Percentiles rank a stretch among this genome's conserved stretches.
Conservation (phyloP, 2,888 invertebrate genomes). For the Drosophila setosimentum region DNA sequence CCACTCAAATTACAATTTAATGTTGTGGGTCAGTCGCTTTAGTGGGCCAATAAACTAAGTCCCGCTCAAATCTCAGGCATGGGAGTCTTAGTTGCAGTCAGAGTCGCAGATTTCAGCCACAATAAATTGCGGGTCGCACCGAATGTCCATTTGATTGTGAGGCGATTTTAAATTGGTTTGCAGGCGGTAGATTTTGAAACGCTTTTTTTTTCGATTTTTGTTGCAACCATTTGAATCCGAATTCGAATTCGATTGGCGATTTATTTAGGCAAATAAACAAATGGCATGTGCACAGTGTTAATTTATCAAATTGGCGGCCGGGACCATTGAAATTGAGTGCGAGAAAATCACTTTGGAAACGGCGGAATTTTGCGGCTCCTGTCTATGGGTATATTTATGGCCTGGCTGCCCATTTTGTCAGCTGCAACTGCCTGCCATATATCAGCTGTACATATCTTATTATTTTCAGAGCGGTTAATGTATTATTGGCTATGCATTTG, state of each 20-base stretch:
- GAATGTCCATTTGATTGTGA: constrained; percentile 74
- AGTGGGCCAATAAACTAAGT: constrained; percentile 78
- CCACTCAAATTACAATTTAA: constrained; percentile 81
- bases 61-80: constrained; percentile 47
- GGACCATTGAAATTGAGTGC: constrained; percentile 73
- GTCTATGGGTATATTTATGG: constrained; percentile 70
- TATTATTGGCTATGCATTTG: constrained; percentile 64
- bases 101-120: constrained; percentile 51
- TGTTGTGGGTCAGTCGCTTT: constrained; percentile 78
- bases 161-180: constrained; percentile 70
- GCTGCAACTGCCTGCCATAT: constrained; percentile 72
- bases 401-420: constrained; percentile 69
- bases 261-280: constrained; percentile 79
- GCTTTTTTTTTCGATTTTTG: constrained; percentile 31
- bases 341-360: constrained; percentile 75
- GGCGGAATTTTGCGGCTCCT: constrained; percentile 39
- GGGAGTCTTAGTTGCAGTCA: constrained; percentile 49
- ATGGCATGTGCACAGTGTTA: constrained; percentile 79
- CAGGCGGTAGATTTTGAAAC: constrained; percentile 66
- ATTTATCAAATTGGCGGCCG: constrained; percentile 71
- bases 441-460: constrained; percentile 73
- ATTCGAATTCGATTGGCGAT: constrained; percentile 65
- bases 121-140: constrained; percentile 70
- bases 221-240: constrained; percentile 57
- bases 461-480: constrained; percentile 52